Evolutionary conservation across 2,113 vertebrate genomes (phyloP).

Genomic region (Oryzias javanicus): DNA sequence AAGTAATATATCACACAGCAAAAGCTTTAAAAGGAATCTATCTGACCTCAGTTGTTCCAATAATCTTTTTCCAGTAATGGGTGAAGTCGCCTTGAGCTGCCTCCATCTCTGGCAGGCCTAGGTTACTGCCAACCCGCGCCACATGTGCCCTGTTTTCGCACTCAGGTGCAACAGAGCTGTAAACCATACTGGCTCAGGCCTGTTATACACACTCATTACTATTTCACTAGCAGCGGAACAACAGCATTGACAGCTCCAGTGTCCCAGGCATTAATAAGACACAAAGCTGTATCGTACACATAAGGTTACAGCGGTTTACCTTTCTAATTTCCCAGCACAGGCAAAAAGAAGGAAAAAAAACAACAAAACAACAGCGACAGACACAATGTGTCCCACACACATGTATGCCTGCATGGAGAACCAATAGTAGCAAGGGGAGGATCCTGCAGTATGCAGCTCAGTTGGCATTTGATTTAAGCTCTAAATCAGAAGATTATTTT

Average conservation of each 20-base stretch:
- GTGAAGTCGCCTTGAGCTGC: slow-evolving; percentile 17
- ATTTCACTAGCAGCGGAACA: slow-evolving; percentile 78
- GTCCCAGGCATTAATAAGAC: slow-evolving; percentile 74
- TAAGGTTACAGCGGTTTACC: slow-evolving; percentile 56
- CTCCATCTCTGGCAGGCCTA: slow-evolving; percentile 24
- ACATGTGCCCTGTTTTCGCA: slow-evolving; percentile 20
- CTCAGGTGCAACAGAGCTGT: slow-evolving; percentile 44
- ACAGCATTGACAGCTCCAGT: slow-evolving; percentile 75
- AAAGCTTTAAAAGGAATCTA: slow-evolving; percentile 10
- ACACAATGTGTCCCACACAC: slow-evolving; percentile 18
- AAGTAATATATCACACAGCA: neutral
- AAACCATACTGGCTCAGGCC: slow-evolving; percentile 68
- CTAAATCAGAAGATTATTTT: no score
- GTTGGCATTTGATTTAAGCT: no score
- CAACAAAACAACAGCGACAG: slow-evolving; percentile 5
- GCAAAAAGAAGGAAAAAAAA: neutral
- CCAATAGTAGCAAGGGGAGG: neutral
- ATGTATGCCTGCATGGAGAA: slow-evolving; percentile 19
- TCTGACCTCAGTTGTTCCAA: slow-evolving; percentile 29
- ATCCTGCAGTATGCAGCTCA: neutral
- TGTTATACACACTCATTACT: slow-evolving; percentile 78
- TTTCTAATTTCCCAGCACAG: slow-evolving; percentile 54
- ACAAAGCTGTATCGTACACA: slow-evolving; percentile 48
- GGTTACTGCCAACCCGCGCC: slow-evolving; percentile 16
- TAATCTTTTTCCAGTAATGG: slow-evolving; percentile 9